Base-by-base conservation (phyloP, 2,888 invertebrate genomes). In the Lypha dubia region DNA sequence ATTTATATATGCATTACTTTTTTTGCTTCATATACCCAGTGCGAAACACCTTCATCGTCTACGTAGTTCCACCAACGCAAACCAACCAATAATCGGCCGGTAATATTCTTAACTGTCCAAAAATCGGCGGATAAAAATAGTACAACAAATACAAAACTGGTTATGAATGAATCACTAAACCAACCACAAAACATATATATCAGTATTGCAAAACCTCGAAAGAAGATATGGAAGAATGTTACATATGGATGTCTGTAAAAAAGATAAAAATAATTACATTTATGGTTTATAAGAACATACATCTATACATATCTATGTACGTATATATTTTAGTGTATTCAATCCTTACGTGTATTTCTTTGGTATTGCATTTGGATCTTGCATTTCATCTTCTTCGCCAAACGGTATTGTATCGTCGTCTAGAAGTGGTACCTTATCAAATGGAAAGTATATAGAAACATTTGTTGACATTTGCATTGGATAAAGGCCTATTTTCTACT, bases 61-160 rank as follows among this genome's bases (percentile, higher is more conserved):
- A 99, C 97, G 91, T 99, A 98, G 93, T 99, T 99, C 99, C 99
- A 99, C 99, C 99, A 99, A 86, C 99, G 94, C 22, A 99, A 93
- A 0, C 99, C 99, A 24, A 99, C 99, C 91, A 99, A 94, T 58
- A 99, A 93, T 68, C 99, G 94, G 41, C 99, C 99, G 84, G 97
- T 98, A 8, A 92, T 91, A 71, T 92, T 92, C 93, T 99, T 99
- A 0, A 99, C 99, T 15, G 98, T 98, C 99, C 99, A 99, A 93
- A 99, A 99, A 92, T 99, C 99, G 93, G 99, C 96, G 0, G 99
- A 99, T 8, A 99, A 93, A 73, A 99, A 94, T 35, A 99, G 93
- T 13, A 98, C 95, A 46, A 99, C 95, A 38, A 96, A 94, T 60
- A 99, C 97, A 93, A 99, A 99, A 93, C 96, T 97, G n/a, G 97